These are phyloP conservation scores for Temnothorax unifasciatus DNA, from an alignment of 2,888 invertebrate genomes.

Conservation along the genomic window DNA sequence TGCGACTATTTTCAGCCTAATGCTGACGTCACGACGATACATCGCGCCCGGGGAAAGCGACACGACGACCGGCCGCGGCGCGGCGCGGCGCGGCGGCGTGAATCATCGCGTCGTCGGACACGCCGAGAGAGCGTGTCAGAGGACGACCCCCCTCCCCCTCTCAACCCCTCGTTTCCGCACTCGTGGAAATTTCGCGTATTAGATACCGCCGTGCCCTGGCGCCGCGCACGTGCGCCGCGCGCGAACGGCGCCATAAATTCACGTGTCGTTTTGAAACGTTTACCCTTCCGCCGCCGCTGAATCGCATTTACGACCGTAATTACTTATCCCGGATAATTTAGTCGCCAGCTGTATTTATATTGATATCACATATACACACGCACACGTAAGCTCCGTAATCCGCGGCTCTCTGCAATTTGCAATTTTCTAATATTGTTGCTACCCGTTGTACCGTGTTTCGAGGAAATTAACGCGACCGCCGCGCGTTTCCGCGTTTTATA, in stretches of 20 bases:
- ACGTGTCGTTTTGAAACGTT: conserved; percentile 52
- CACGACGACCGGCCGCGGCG: background rate
- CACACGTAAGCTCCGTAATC: conserved; percentile 1
- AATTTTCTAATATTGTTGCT: conserved; percentile 10
- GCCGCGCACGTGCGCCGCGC: conserved; percentile 30
- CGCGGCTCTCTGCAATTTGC: background rate
- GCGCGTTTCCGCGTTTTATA: conserved; percentile 4
- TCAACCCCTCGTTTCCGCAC: conserved; percentile 21
- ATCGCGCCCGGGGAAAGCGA: conserved; percentile 5
- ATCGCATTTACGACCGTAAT: conserved; percentile 53
- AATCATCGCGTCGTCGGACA: conserved; percentile 46
- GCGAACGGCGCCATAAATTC: conserved; percentile 51
- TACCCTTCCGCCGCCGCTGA: conserved; percentile 51
- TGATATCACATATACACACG: background rate
- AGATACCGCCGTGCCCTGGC: conserved; percentile 10
- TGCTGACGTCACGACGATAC: conserved; percentile 6
- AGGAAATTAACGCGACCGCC: background rate
- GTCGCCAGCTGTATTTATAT: conserved; percentile 37
- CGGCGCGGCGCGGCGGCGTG: background rate
- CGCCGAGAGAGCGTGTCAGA: conserved; percentile 7
- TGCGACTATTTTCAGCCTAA: conserved; percentile 34
- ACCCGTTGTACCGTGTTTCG: background rate
- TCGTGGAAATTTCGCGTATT: conserved; percentile 48
- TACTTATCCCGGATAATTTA: conserved; percentile 55
- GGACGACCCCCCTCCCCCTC: background rate